Evolutionary conservation across 1,140 invertebrate genomes (phyloP), one percentile per base, ranked within the genome.

Genomic region (Bombus waltoni): DNA sequence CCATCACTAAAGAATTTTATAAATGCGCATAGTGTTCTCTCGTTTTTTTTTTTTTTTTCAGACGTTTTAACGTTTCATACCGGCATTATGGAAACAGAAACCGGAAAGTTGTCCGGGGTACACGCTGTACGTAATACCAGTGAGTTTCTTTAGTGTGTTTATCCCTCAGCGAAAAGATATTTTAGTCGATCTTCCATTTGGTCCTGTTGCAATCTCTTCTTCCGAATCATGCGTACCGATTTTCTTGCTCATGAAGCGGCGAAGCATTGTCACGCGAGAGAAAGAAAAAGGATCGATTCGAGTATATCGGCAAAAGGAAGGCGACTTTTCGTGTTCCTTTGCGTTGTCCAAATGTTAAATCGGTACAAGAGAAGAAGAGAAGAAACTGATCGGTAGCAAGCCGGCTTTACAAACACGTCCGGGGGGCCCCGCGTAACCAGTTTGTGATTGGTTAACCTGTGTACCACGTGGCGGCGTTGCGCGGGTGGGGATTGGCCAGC

Each of bases 401-500:
- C 73, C 71, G 88, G 86, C 86, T 77, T 74, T 38, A 74, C 62
- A 81, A 86, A 84, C 79, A 44, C 73, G 47, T 81, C 77, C 72
- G 65, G 40, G 76, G 62, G 76, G 81, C 57, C 40, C 35, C 74
- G 70, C 47, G 68, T n/a, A 81, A 78, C 78, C 72, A 83, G 66
- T 10, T 10, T 53, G 32, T 62, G 81, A 93, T 93, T 93, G 93
- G 93, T 32, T 70, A 81, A 71, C n/a, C 35, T 1, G 2, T 59
- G 85, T 90, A 92, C 87, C 93, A 93, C 91, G 92, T 93, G 88
- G 83, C 86, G 68, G 42, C 38, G 57, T 32, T 68, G 78, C 73
- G 47, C 75, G 74, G 89, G 90, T 84, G 91, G 92, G 92, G 91
- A 93, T 93, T 93, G 92, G 93, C 88, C 89, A 91, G 87, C 83